Base-by-base conservation (phyloP, 2,888 invertebrate species). In the Drosophila conformis region DNA sequence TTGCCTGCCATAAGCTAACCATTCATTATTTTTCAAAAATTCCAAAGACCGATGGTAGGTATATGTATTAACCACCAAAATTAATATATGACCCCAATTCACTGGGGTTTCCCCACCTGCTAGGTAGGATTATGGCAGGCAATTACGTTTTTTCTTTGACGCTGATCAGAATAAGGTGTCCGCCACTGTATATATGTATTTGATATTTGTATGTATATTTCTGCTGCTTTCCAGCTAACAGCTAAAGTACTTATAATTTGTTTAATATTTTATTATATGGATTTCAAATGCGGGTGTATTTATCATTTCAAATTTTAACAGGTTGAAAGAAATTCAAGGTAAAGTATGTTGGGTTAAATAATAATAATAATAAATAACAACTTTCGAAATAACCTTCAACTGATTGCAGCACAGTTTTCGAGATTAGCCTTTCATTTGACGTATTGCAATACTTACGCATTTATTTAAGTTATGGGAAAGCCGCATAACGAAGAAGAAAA, bases 181-280 rank as follows among this genome's bases (percentile, higher is more conserved):
- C n/a, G n/a, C n/a, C n/a, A n/a, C n/a, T n/a, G n/a, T 72, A 31
- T 18, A 5, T 33, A 13, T 53, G 21, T 29, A 29, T 21, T 4
- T 56, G 15, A 7, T 15, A 11, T 38, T 15, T 11, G 2, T 38
- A n/a, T 51, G 60, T 62, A 70, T 67, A 57, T 81, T 76, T 65
- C 53, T 71, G 66, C 62, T 27, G 42, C 46, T 42, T 46, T 61
- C 38, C n/a, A 31, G 38, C 18, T n/a, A 29, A 36, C 18, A 52
- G 35, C 40, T 18, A 42, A 7, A 21, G 13, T 21, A 15, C 21
- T 4, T 46, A 46, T 13, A 21, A 13, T 46, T 7, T 13, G 21
- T 21, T 13, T 13, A 42, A 29, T 18, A 46, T 60, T 73, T 61
- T 56, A 69, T 54, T 59, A 59, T 52, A 63, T 60, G 27, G 10